These are phyloP conservation scores for Ferdinandea cuprea DNA, from an alignment of 2,888 invertebrate genomes.

Conservation along the genomic window DNA sequence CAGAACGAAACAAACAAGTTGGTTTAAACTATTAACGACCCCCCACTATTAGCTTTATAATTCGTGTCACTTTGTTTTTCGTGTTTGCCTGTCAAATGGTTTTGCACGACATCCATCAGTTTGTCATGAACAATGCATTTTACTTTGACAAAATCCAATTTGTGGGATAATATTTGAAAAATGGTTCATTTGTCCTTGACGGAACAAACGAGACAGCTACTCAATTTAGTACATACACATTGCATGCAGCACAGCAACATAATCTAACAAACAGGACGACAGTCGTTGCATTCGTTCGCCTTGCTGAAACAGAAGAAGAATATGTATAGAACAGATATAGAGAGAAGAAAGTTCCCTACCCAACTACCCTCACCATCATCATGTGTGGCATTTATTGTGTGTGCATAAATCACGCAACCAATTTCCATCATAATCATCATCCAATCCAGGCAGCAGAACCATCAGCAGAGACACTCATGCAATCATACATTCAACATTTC, in stretches of 20 bases:
- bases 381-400: slow-evolving; percentile 55
- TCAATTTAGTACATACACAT: background rate
- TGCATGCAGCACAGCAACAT: slow-evolving; percentile 30
- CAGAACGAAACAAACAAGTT: background rate
- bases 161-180: slow-evolving; percentile 47
- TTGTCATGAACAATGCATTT: slow-evolving; percentile 48
- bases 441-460: slow-evolving; percentile 21
- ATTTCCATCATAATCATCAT: slow-evolving; percentile 59
- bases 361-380: too few species aligned
- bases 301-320: background rate
- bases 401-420: slow-evolving; percentile 61
- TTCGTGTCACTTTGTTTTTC: background rate
- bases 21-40: background rate
- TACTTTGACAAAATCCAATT: slow-evolving; percentile 54
- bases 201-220: slow-evolving; percentile 30
- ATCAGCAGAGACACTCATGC: slow-evolving; percentile 32
- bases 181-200: slow-evolving; percentile 37
- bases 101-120: slow-evolving; percentile 50
- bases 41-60: slow-evolving; percentile 1
- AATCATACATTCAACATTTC: background rate
- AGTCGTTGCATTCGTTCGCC: slow-evolving; percentile 8
- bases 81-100: slow-evolving; percentile 37
- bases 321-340: too few species aligned
- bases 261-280: slow-evolving; percentile 20
- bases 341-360: background rate